Conservation (phyloP, 2,113 vertebrate species). For the Thinocorus orbignyianus region DNA sequence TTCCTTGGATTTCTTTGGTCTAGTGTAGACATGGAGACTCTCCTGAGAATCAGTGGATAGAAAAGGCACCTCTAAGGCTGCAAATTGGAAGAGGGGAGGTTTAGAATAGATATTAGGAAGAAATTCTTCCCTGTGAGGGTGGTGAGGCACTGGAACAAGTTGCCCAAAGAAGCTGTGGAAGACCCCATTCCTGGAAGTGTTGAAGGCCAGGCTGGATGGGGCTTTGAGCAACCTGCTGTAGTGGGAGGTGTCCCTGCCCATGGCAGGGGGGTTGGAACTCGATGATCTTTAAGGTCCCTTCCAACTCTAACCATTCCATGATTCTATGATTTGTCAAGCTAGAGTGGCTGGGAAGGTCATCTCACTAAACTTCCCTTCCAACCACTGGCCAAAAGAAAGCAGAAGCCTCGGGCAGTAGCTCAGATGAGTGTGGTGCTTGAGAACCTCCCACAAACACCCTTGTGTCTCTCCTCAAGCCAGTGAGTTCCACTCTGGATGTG, state of each 20-base stretch:
- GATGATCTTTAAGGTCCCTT: too few relatives aligned
- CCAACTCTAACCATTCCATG: too few relatives aligned
- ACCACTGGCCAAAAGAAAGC: neutral
- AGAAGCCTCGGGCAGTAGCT: accelerated
- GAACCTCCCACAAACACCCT: neutral
- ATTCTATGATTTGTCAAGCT: neutral
- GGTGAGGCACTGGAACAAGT: too few relatives aligned
- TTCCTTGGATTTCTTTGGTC: neutral
- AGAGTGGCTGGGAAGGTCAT: neutral
- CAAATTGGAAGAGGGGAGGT: too few relatives aligned
- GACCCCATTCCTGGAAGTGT: too few relatives aligned
- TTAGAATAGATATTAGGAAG: too few relatives aligned
- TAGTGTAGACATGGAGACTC: neutral
- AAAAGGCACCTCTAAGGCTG: neutral
- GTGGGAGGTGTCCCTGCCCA: too few relatives aligned
- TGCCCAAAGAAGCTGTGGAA: too few relatives aligned
- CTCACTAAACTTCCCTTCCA: neutral
- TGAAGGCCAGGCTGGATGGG: too few relatives aligned
- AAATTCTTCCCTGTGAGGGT: too few relatives aligned
- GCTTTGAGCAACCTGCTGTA: too few relatives aligned
- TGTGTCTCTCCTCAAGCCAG: neutral
- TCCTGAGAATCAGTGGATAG: neutral
- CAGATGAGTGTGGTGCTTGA: neutral
- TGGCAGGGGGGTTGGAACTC: too few relatives aligned
- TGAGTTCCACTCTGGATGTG: neutral